Base-by-base conservation (phyloP, 2,888 invertebrate genomes). In the Ephialtes manifestator region DNA sequence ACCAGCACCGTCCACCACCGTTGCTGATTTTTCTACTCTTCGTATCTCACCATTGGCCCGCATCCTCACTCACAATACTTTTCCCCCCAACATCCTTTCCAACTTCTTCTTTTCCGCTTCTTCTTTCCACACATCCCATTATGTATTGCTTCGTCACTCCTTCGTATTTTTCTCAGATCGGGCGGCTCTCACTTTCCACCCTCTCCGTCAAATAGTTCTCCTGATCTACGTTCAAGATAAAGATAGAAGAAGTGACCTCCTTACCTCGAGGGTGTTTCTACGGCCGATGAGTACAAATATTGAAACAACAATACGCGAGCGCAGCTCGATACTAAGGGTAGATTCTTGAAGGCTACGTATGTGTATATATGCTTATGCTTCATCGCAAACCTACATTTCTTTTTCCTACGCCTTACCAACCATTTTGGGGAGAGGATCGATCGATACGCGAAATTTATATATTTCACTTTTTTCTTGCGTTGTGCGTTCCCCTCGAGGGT, bases 101-200 rank as follows among this genome's bases (percentile, higher is more conserved):
- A 74, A 46, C 18, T 65, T 28, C 39, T 48, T 20, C 18, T 39
- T 51, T 15, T 31, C 39, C 28, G 7, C 35, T 71, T 80, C 55
- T 67, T 65, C 39, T 39, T 53, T 10, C 28, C 51, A 24, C 51
- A 78, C 71, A 60, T 43, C 24, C 60, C 46, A 67, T 68, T 13
- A 74, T 72, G 48, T 48, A 65, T 18, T 20, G 39, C 80, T 74
- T 71, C 71, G 78, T 77, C 63, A 86, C 77, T 81, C 80, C 75
- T 81, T 85, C 84, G 82, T 77, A 18, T 81, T 87, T 84, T 84
- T 85, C 11, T 5, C 20, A 24, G 11, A 18, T 20, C 15, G 8
- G 88, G 82, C 87, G 78, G 80, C 72, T 80, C 82, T 84, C 79
- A 55, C 83, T 72, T 68, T 39, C 70, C 71, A 71, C 71, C 77